These are phyloP conservation scores for Ischnus inquisitorius DNA, from an alignment of 2,888 invertebrate genomes.

Conservation along the genomic window DNA sequence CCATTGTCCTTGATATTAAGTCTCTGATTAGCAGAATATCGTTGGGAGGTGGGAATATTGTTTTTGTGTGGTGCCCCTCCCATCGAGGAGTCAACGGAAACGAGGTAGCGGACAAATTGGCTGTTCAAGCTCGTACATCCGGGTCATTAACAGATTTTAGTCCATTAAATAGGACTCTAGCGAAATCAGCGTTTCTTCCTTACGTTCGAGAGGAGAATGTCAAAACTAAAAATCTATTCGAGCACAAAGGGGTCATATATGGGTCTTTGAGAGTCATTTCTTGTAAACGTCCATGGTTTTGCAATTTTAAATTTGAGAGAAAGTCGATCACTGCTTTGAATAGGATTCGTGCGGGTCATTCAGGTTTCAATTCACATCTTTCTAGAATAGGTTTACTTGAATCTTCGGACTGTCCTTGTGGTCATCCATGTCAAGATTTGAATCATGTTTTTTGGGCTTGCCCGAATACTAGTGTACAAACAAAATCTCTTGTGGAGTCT, in stretches of 20 bases:
- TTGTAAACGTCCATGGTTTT: not conserved
- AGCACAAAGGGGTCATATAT: not conserved
- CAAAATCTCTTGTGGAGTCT: not conserved
- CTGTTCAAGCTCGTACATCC: not conserved
- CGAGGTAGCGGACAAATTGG: not conserved
- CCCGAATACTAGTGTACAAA: not conserved
- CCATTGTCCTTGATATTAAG: not conserved
- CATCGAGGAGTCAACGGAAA: not conserved
- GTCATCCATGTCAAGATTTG: not conserved
- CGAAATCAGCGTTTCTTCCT: not conserved
- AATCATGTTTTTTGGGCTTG: slow-evolving; percentile 42
- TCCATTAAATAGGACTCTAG: not conserved
- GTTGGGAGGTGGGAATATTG: too few species aligned
- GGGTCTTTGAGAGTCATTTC: not conserved
- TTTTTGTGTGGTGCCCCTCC: too few species aligned
- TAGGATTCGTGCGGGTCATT: slow-evolving; percentile 32
- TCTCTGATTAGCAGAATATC: not conserved
- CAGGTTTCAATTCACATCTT: slow-evolving; percentile 3
- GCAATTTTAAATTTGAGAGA: not conserved
- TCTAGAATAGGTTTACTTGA: not conserved
- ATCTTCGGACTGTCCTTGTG: slow-evolving; percentile 7
- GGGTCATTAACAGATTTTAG: not conserved
- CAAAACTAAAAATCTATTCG: not conserved
- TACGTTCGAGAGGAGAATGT: not conserved
- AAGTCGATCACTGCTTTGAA: slow-evolving; percentile 12